Base-by-base conservation (phyloP, 2,888 invertebrate species). In the Lasioglossum zephyrum region DNA sequence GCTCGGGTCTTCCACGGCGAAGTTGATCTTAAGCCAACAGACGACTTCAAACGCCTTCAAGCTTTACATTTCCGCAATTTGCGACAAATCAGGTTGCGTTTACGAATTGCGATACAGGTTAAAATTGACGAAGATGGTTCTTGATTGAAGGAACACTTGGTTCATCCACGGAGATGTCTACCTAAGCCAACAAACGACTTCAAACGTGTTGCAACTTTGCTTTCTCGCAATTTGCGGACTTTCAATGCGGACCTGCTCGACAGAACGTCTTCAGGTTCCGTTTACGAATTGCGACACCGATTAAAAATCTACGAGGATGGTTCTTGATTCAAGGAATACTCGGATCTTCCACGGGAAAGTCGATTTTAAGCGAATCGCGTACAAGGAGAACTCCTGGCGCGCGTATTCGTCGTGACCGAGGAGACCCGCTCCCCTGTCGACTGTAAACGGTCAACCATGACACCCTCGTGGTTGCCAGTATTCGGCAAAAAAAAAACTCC, bases 371-470 rank as follows among this genome's bases (percentile, higher is more conserved):
- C 5, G 18, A 66, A 66, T 66, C 66, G 66, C 66, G 66, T 66
- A 36, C 66, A 66, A 18, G 36, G 5, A 18, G 66, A 18, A 3
- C 16, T 31, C 18, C 6, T 66, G 66, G 66, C 66, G 66, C 36
- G 63, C 31, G 31, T 36, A 18, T 36, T 36, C 31, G 31, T 63
- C 63, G 63, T 36, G 66, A 66, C 16, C 31, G 36, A 31, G 36
- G 16, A 36, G 36, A 31, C 66, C 66, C 8, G 36, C 36, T 66
- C 66, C 66, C 36, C 36, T 13, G 66, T 18, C 66, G 66, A 18
- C 66, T 36, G 66, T 66, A 66, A 66, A 66, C 66, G 36, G 66
- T 66, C 66, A 66, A 66, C 63, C 66, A 66, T 66, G 36, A 36
- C 66, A 18, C 66, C 36, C 66, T 66, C 36, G 18, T 36, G 36